phyloP scores from a whole-genome alignment of 1,140 invertebrate species.

The Eulimnadia texana region DNA sequence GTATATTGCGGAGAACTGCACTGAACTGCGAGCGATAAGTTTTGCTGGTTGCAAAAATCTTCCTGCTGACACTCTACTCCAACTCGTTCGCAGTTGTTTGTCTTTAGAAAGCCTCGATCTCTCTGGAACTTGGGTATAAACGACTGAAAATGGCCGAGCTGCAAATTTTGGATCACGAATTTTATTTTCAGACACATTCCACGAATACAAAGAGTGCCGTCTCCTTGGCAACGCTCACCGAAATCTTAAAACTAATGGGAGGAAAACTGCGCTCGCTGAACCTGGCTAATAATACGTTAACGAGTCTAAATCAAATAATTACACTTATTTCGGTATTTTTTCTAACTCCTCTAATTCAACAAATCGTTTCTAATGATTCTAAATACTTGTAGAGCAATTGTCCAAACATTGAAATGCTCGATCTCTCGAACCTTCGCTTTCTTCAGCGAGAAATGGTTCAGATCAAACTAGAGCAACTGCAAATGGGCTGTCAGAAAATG shows the following conservation, averaged over 20 bases:
- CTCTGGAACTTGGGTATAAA: constrained; percentile 43
- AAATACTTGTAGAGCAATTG: constrained; percentile 46
- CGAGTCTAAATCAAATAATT: constrained; percentile 55
- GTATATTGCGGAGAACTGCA: constrained; percentile 47
- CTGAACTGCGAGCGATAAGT: constrained; percentile 45
- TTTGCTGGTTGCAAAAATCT: constrained; percentile 58
- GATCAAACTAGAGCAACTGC: constrained; percentile 56
- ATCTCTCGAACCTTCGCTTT: constrained; percentile 60
- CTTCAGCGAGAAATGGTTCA: constrained; percentile 44
- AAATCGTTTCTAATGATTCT: not conserved
- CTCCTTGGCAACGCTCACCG: constrained; percentile 33
- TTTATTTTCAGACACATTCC: constrained; percentile 32
- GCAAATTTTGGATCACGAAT: constrained; percentile 4
- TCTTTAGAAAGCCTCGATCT: constrained; percentile 52
- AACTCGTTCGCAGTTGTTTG: constrained; percentile 45
- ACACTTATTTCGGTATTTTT: constrained; percentile 46
- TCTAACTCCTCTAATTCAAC: not conserved
- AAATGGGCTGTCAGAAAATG: constrained; percentile 59
- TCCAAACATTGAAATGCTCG: constrained; percentile 55
- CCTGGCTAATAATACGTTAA: constrained; percentile 60
- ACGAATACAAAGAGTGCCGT: constrained; percentile 30
- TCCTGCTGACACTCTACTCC: constrained; percentile 48
- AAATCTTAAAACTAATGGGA: constrained; percentile 48
- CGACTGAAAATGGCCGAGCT: not conserved
- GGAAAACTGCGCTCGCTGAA: constrained; percentile 53